Evolutionary conservation across 2,888 invertebrate genomes (phyloP), one percentile per base, ranked within the genome.

Genomic region (Eretmocerus hayati): DNA sequence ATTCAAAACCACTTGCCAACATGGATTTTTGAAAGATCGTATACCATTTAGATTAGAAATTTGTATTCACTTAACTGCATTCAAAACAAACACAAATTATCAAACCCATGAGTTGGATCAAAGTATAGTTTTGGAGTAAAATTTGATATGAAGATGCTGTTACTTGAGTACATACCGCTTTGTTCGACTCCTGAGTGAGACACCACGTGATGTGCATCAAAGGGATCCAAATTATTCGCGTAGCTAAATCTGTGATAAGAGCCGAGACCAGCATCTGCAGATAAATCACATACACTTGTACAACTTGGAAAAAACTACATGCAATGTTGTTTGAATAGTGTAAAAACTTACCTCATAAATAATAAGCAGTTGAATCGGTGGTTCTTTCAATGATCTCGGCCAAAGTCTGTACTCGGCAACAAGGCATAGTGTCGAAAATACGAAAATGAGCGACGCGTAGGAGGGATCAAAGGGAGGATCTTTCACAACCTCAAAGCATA

Each of bases 371-470:
- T 65, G 67, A 38, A 63, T 54, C 1, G 71, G 70, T 19, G 71
- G 71, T 40, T 68, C 67, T 55, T 71, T 71, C 4, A 71, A 56
- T 0, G 71, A 66, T 43, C 61, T 59, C 1, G 71, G 71, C 71
- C 71, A 71, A 4, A 71, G 59, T 56, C 58, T 66, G 47, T 70
- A 70, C 38, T 71, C 71, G 3, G 71, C 71, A 19, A 71, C 48
- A 2, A 71, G 56, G 23, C 69, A 70, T 6, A 71, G 54, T 20
- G 64, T 62, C 4, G 71, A 69, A 42, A 70, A 64, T 3, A 65
- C 56, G 50, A 71, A 71, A 30, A 71, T 56, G 4, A 62, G 53
- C 2, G 71, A 68, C 0, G 70, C 63, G 26, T 65, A 69, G 2
- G 68, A 64, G 0, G 67, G 61, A 56, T 67, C 65, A 35, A 69